These are phyloP conservation scores for Drosophila algonquin DNA, from an alignment of 2,888 invertebrate genomes.

Conservation along the genomic window DNA sequence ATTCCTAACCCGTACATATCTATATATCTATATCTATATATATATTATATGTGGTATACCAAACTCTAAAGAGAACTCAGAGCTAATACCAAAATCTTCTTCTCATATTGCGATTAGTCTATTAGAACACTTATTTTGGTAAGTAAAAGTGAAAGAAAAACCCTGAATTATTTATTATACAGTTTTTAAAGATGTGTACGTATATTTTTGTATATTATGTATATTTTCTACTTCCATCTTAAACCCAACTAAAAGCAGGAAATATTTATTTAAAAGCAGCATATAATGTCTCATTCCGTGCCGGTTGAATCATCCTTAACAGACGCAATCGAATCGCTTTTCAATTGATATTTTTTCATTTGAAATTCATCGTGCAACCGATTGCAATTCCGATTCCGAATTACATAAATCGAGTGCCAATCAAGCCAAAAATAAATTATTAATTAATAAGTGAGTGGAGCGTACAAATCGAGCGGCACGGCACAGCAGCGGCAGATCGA, in stretches of 20 bases:
- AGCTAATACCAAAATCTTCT: too few species aligned
- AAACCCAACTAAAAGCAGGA: background rate
- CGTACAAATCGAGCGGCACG: slow-evolving; percentile 28
- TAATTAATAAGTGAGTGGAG: slow-evolving; percentile 39
- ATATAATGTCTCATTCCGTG: background rate
- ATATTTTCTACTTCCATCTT: too few species aligned
- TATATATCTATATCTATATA: too few species aligned
- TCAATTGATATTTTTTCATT: slow-evolving; percentile 19
- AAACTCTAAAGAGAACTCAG: too few species aligned
- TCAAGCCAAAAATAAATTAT: slow-evolving; percentile 40
- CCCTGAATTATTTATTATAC: too few species aligned
- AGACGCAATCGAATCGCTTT: slow-evolving; percentile 10
- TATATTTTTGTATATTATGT: too few species aligned
- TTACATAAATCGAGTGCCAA: slow-evolving; percentile 37
- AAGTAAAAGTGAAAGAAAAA: too few species aligned
- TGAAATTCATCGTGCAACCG: slow-evolving; percentile 4
- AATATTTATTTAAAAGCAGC: background rate
- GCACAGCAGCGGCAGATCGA: slow-evolving; percentile 8
- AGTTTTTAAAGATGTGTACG: too few species aligned
- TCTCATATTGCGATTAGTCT: too few species aligned
- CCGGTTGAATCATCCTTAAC: background rate
- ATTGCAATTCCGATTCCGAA: background rate
- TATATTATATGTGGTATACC: too few species aligned
- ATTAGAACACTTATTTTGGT: too few species aligned
- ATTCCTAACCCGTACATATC: background rate